Percentiles rank a stretch among this genome's conserved stretches.
Evolutionary conservation across 1,140 invertebrate species (phyloP).

Genomic region (Lasioglossum albipes): DNA sequence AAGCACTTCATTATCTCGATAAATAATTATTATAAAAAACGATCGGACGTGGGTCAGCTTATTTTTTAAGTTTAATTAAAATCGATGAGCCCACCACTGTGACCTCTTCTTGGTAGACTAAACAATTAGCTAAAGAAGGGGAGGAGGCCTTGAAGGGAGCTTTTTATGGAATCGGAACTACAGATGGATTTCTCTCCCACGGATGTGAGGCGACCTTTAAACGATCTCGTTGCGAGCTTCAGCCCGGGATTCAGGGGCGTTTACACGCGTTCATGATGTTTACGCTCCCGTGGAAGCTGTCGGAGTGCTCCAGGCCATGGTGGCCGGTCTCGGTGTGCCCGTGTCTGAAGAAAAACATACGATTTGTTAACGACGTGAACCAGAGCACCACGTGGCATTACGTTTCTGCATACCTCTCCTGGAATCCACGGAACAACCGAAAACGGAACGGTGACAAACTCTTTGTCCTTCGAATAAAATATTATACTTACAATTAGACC

Average conservation of each 20-base stretch:
- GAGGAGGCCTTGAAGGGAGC: too few relatives aligned
- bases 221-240: slow-evolving; percentile 15
- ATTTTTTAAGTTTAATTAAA: too few relatives aligned
- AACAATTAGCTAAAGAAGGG: too few relatives aligned
- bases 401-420: slow-evolving; percentile 3
- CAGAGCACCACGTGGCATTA: slow-evolving; percentile 25
- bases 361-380: slow-evolving; percentile 31
- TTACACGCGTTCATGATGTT: slow-evolving; percentile 42
- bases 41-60: too few relatives aligned
- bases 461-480: too few relatives aligned
- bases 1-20: too few relatives aligned
- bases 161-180: too few relatives aligned
- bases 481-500: too few relatives aligned
- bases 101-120: too few relatives aligned
- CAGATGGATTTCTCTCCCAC: neutral
- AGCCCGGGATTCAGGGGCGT: neutral
- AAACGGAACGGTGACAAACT: too few relatives aligned
- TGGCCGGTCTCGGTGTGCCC: slow-evolving; percentile 18
- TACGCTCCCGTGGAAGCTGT: slow-evolving; percentile 36
- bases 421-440: slow-evolving; percentile 11
- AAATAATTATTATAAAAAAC: too few relatives aligned
- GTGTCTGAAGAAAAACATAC: slow-evolving; percentile 52
- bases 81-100: too few relatives aligned
- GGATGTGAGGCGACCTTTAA: neutral
- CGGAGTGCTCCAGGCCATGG: slow-evolving; percentile 1